Base-by-base conservation (phyloP, 2,888 invertebrate genomes). In the Chesias legatella region DNA sequence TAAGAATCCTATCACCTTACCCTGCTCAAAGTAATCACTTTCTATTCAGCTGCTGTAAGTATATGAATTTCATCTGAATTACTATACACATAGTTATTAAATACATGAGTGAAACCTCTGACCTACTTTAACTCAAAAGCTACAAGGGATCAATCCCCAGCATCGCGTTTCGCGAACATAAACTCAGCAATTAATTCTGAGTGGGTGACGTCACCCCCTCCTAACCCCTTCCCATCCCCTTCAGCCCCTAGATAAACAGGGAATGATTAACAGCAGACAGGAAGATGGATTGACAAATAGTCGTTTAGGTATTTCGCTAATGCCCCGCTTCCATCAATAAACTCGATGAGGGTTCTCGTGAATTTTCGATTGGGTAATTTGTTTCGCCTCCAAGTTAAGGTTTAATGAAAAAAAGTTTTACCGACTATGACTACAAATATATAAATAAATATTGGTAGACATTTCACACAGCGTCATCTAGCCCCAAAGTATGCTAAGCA, bases 271-370 rank as follows among this genome's bases (percentile, higher is more conserved):
- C 79, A 77, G 76, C 73, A 82, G 83, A 77, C 84, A 77, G 84
- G 79, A 82, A 88, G 86, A 83, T 80, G 78, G 82, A 84, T 83
- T 84, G 85, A 86, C 86, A 84, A 86, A 86, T 86, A 86, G 84
- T 81, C 83, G 76, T 78, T 86, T 79, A 76, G 84, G 86, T 79
- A 86, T 86, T 63, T 83, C 74, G 83, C 84, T 85, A 85, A 86
- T 85, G 85, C 69, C 60, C 62, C 30, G 68, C 58, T 64, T 69
- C 79, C 85, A 82, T 82, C 81, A 84, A 84, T 84, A 80, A 79
- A 79, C 76, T 17, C 35, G 75, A 76, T 75, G 71, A 67, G 60
- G 55, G 57, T 50, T 53, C 53, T 51, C 40, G 51, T 34, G 37
- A 48, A 37, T 58, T 51, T 32, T 30, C 38, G 45, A 56, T 53